These are phyloP conservation scores for Anoncus sp. DNA, from an alignment of 2,888 invertebrate species.

Conservation along the genomic window DNA sequence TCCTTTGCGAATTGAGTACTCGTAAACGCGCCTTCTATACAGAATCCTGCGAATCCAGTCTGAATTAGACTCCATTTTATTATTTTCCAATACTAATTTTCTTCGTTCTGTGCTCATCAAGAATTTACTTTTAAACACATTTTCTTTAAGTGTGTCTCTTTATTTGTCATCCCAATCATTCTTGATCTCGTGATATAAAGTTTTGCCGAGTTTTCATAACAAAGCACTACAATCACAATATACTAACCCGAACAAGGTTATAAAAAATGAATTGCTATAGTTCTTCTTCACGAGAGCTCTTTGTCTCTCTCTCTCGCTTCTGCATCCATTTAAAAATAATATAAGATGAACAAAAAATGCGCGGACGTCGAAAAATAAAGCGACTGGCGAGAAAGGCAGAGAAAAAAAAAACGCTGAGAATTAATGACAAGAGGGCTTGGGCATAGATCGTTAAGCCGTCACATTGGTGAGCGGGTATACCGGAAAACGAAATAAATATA, in stretches of 20 bases:
- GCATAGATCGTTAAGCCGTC: constrained; percentile 34
- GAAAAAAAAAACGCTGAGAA: constrained; percentile 28
- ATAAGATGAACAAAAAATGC: constrained; percentile 1
- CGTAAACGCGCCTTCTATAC: constrained; percentile 40
- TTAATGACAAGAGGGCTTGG: constrained; percentile 43
- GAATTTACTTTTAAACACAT: constrained; percentile 5
- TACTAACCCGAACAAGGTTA: constrained; percentile 5
- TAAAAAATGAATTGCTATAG: constrained; percentile 43
- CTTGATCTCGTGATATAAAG: constrained; percentile 9
- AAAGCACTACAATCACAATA: background rate
- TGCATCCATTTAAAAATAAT: constrained; percentile 6
- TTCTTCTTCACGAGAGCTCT: background rate
- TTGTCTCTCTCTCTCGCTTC: constrained; percentile 5
- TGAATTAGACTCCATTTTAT: constrained; percentile 11
- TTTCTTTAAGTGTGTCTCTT: background rate
- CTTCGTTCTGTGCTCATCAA: constrained; percentile 10
- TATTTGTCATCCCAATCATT: background rate
- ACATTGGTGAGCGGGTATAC: background rate
- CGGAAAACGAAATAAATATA: constrained; percentile 22
- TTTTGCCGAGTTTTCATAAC: background rate
- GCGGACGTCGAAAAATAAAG: background rate
- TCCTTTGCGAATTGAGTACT: constrained; percentile 57
- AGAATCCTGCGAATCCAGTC: constrained; percentile 10
- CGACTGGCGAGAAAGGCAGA: background rate
- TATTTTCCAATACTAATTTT: constrained; percentile 1